These are phyloP conservation scores for Drosophila sproati DNA, from an alignment of 1,140 invertebrate species.

Conservation along the genomic window DNA sequence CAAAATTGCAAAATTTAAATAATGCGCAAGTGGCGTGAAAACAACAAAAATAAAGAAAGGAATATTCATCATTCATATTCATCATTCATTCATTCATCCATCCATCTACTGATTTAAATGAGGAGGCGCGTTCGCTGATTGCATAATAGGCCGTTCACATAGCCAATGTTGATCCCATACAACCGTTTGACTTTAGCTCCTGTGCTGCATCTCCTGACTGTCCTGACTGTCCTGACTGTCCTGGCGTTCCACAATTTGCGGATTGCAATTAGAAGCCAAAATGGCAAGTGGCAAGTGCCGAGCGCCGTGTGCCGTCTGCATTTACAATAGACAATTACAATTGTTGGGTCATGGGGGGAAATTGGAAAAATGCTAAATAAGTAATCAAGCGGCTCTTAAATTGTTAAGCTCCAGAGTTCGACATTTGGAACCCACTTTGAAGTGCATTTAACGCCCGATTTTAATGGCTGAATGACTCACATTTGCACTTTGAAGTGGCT, in stretches of 20 bases:
- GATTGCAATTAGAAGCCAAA: slow-evolving; percentile 67
- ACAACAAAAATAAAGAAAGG: slow-evolving; percentile 25
- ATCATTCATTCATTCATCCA: slow-evolving; percentile 14
- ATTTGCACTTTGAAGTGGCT: slow-evolving; percentile 75
- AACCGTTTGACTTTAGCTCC: slow-evolving; percentile 21
- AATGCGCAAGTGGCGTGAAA: slow-evolving; percentile 80
- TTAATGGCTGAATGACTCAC: slow-evolving; percentile 29
- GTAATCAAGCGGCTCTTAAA: slow-evolving; percentile 69
- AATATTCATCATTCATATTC: slow-evolving; percentile 28
- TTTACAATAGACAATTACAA: slow-evolving; percentile 63
- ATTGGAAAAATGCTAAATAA: slow-evolving; percentile 81
- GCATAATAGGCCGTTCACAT: slow-evolving; percentile 65
- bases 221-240: background rate
- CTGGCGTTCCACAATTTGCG: slow-evolving; percentile 42
- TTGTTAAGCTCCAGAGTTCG: slow-evolving; percentile 20
- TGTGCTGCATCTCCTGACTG: background rate
- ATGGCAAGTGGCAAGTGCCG: slow-evolving; percentile 19
- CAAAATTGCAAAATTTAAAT: slow-evolving; percentile 82
- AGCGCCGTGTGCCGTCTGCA: slow-evolving; percentile 38
- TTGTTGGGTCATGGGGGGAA: slow-evolving; percentile 50
- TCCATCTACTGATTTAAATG: slow-evolving; percentile 15
- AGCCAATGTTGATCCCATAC: slow-evolving; percentile 30
- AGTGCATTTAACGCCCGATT: slow-evolving; percentile 52
- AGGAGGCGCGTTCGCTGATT: slow-evolving; percentile 43
- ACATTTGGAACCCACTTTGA: slow-evolving; percentile 35